These are phyloP conservation scores for Ichneumoninae sp. DNA, from an alignment of 2,888 invertebrate species.

Conservation along the genomic window DNA sequence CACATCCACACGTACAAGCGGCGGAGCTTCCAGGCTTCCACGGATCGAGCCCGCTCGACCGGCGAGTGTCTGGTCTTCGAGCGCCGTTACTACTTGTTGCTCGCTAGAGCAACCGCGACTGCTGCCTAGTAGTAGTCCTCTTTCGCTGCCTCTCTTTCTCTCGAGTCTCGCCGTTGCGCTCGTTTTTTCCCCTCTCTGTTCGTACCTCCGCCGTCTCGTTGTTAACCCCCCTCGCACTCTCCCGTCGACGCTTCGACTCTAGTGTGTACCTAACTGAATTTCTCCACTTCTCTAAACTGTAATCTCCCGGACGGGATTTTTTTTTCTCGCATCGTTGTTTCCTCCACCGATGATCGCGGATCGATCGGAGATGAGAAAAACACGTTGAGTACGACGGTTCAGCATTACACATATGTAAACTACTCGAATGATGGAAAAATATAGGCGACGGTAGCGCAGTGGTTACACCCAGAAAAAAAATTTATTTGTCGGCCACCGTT, in stretches of 20 bases:
- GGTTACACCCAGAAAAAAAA: too few species aligned
- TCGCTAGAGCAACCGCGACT: conserved; percentile 68
- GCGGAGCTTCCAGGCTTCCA: conserved; percentile 56
- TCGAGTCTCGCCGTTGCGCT: conserved; percentile 16
- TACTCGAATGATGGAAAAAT: too few species aligned
- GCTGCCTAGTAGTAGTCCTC: conserved; percentile 48
- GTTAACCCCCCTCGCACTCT: conserved; percentile 27
- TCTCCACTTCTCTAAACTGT: conserved; percentile 23
- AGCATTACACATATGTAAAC: too few species aligned
- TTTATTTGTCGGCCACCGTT: too few species aligned
- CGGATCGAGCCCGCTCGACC: conserved; percentile 57
- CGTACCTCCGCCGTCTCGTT: conserved; percentile 10
- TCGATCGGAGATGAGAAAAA: not conserved
- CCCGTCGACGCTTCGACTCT: conserved; percentile 11
- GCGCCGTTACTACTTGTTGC: conserved; percentile 82
- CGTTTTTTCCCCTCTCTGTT: conserved; percentile 3
- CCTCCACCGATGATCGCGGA: not conserved
- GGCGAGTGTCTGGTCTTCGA: conserved; percentile 74
- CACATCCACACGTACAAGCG: conserved; percentile 52
- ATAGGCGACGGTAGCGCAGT: too few species aligned
- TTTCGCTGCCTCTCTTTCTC: conserved; percentile 29
- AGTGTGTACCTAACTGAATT: conserved; percentile 33
- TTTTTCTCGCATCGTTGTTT: conserved; percentile 7
- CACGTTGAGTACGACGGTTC: too few species aligned
- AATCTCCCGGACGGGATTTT: conserved; percentile 6